Conservation (phyloP, 2,888 invertebrate genomes). For the Drosophila formosana region DNA sequence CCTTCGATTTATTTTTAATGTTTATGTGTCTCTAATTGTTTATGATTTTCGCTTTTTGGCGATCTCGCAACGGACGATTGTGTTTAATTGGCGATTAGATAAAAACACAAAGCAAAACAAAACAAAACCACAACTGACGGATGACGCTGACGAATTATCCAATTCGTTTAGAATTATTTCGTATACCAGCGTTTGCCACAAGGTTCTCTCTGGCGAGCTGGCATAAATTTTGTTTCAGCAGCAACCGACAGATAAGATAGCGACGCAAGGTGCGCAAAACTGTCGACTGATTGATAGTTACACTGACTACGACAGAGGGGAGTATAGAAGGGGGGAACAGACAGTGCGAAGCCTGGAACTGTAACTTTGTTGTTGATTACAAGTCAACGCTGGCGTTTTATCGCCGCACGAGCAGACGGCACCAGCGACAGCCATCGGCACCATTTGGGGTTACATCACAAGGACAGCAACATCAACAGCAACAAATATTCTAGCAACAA, state of each 20-base stretch:
- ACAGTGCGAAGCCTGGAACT: slow-evolving; percentile 7
- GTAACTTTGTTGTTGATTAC: slow-evolving; percentile 60
- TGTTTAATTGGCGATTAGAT: slow-evolving; percentile 79
- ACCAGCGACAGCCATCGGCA: slow-evolving; percentile 41
- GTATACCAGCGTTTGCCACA: slow-evolving; percentile 26
- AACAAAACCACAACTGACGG: slow-evolving; percentile 15
- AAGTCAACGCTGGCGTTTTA: slow-evolving; percentile 48
- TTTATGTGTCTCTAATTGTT: slow-evolving; percentile 79
- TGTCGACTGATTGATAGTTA: slow-evolving; percentile 67
- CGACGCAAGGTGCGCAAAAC: slow-evolving; percentile 68
- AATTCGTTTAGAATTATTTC: slow-evolving; percentile 53
- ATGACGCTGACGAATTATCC: slow-evolving; percentile 67
- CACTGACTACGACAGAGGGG: slow-evolving; percentile 10
- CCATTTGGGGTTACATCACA: slow-evolving; percentile 68
- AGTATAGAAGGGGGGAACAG: slow-evolving; percentile 1
- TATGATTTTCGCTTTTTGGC: slow-evolving; percentile 64
- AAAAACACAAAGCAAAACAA: slow-evolving; percentile 42
- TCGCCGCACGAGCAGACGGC: slow-evolving; percentile 65
- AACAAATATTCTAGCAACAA: slow-evolving; percentile 23
- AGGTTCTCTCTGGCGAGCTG: slow-evolving; percentile 42
- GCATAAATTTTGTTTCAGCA: slow-evolving; percentile 77
- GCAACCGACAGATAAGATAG: slow-evolving; percentile 67
- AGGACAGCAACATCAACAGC: slow-evolving; percentile 30
- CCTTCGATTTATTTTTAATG: slow-evolving; percentile 81
- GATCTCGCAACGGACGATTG: slow-evolving; percentile 37